Conservation (phyloP, 2,113 vertebrate species). For the Capreolus pygargus region DNA sequence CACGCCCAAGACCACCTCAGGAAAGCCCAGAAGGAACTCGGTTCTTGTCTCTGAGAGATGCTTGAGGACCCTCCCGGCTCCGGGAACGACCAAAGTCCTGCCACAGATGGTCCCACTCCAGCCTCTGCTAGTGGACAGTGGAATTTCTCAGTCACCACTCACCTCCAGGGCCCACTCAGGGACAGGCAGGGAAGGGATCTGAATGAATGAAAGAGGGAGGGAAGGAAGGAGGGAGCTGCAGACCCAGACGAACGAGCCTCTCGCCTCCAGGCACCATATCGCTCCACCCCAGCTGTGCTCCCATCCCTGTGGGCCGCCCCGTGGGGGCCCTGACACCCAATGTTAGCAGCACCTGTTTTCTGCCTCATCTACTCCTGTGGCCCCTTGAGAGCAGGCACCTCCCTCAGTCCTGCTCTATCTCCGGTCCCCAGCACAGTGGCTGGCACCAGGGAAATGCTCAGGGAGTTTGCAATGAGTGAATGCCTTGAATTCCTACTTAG, state of each 20-base stretch:
- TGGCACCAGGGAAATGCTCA: neutral
- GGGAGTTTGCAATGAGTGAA: neutral
- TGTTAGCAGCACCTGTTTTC: neutral
- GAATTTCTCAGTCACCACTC: neutral
- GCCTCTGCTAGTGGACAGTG: neutral
- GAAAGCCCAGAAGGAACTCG: neutral
- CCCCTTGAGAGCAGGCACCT: neutral
- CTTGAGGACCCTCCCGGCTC: neutral
- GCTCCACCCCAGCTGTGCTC: neutral
- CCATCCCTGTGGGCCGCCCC: neutral
- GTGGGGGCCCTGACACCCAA: neutral
- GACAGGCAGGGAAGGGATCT: neutral
- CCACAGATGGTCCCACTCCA: neutral
- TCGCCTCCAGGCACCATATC: neutral
- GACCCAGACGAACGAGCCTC: neutral
- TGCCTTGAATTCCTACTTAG: neutral
- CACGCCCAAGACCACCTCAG: neutral
- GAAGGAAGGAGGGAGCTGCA: neutral
- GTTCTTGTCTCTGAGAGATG: neutral
- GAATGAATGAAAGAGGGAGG: neutral
- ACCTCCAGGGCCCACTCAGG: neutral
- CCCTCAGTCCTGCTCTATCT: neutral
- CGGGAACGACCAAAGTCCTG: neutral
- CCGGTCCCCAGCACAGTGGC: neutral
- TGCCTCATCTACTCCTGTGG: neutral